Base-by-base conservation (phyloP, 2,888 invertebrate species). In the Melanophora roralis region DNA sequence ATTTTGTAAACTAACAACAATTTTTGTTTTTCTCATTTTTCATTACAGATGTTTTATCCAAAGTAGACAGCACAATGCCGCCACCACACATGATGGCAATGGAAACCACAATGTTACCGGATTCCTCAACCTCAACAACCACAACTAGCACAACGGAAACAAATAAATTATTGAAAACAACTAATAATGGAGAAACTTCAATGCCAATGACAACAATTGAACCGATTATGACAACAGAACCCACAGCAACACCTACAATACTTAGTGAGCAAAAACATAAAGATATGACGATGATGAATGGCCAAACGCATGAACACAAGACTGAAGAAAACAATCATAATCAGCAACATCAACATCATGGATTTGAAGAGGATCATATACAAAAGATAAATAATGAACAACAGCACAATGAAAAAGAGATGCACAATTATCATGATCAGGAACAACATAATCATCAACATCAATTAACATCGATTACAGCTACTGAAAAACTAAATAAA, bases 181-280 rank as follows among this genome's bases (percentile, higher is more conserved):
- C 80, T 47, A 80, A 76, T 59, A 72, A 73, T 55, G 76, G 80
- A 64, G 80, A 80, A 71, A 74, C 78, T 40, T 78, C 81, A 74
- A 59, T 83, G 68, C 82, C 83, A 36, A 71, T 83, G 43, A 88
- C 88, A 36, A 88, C 87, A 76, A 88, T 88, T 79, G 88, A 88
- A 68, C 87, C 87, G 12, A 88, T 88, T 64, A 86, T 84, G 51
- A 86, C 87, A n/a, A 88, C 87, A 5, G 88, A 88, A 49, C 88
- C 88, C 19, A 88, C 88, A 62, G 86, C 87, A 32, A 88, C 88
- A 36, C 87, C 88, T 53, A 80, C 69, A 21, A 32, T 38, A 14
- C 9, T 57, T 9, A 76, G 36, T 62, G 65, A 71, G 36, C 71
- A 55, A 55, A 47, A 75, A n/a, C 43, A 55, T 51, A 36, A 55